A percentile compares a stretch with the other conserved stretches of the same genome.
phyloP scores from a whole-genome alignment of 2,888 invertebrate genomes.

The Eubasilissa splendida region DNA sequence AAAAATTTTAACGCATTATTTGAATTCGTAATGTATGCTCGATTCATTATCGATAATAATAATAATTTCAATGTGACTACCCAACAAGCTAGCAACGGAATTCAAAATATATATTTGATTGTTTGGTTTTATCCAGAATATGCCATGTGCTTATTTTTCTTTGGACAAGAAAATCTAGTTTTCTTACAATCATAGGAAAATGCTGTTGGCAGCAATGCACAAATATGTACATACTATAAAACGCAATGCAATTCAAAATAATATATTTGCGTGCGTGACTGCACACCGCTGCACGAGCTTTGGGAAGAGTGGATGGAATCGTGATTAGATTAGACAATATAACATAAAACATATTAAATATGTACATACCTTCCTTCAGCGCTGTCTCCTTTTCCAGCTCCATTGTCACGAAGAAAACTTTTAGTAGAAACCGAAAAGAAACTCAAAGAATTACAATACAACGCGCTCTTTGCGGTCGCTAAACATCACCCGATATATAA shows the following conservation, averaged over 20 bases:
- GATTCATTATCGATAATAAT: too few species aligned
- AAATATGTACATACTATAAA: slow-evolving; percentile 1
- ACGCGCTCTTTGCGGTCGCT: slow-evolving; percentile 16
- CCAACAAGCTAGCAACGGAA: too few species aligned
- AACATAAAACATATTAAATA: slow-evolving; percentile 18
- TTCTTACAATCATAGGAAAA: not conserved
- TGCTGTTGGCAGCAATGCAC: slow-evolving; percentile 17
- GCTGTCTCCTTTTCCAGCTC: slow-evolving; percentile 30
- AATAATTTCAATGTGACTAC: too few species aligned
- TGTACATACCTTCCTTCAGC: slow-evolving; percentile 32
- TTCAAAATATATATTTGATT: too few species aligned
- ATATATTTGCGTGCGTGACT: slow-evolving; percentile 19
- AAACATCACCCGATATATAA: slow-evolving; percentile 11
- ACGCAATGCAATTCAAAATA: slow-evolving; percentile 24
- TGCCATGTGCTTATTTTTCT: too few species aligned
- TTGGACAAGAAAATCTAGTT: too few species aligned
- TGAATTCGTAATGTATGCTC: too few species aligned
- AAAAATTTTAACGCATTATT: too few species aligned
- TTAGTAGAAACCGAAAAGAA: slow-evolving; percentile 35
- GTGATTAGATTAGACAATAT: slow-evolving; percentile 11
- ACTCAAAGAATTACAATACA: slow-evolving; percentile 14
- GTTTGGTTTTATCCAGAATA: too few species aligned
- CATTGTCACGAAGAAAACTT: slow-evolving; percentile 35
- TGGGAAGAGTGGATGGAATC: not conserved
- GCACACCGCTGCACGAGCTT: not conserved